phyloP scores from a whole-genome alignment of 1,140 invertebrate genomes.

The Drosophila erecta region DNA sequence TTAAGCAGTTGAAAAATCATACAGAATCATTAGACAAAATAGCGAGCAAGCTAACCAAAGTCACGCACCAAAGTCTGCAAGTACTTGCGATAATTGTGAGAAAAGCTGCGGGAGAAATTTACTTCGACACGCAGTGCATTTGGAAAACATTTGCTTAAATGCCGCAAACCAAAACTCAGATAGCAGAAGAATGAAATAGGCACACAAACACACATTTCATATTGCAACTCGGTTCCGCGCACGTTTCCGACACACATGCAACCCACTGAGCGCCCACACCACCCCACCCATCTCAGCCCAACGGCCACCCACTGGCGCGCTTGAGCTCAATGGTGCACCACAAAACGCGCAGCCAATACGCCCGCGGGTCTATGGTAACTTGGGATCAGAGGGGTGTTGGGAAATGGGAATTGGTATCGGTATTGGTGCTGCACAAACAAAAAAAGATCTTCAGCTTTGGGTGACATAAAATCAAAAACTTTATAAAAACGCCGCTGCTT shows the following conservation, averaged over 20 bases:
- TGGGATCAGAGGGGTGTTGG: slow-evolving; percentile 10
- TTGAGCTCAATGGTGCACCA: slow-evolving; percentile 53
- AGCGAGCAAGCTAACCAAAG: slow-evolving; percentile 60
- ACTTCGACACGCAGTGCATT: slow-evolving; percentile 59
- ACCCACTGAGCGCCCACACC: not conserved
- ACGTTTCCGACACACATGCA: slow-evolving; percentile 22
- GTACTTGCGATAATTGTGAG: slow-evolving; percentile 58
- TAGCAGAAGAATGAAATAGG: slow-evolving; percentile 75
- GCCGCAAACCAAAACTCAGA: slow-evolving; percentile 79
- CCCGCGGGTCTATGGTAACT: slow-evolving; percentile 54
- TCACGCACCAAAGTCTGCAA: slow-evolving; percentile 50
- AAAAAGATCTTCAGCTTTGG: not conserved
- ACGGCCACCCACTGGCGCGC: slow-evolving; percentile 7
- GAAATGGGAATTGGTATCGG: slow-evolving; percentile 48
- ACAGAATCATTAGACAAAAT: slow-evolving; percentile 65
- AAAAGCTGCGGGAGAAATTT: slow-evolving; percentile 30
- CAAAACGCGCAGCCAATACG: slow-evolving; percentile 77
- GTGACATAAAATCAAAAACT: no score
- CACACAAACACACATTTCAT: slow-evolving; percentile 14
- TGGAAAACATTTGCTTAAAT: slow-evolving; percentile 81
- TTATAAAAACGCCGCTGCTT: not conserved
- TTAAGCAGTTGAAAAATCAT: slow-evolving; percentile 11
- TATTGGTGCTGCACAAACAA: not conserved
- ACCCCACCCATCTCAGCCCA: not conserved
- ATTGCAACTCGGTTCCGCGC: slow-evolving; percentile 36